These are phyloP conservation scores for Hozukius guyotensis DNA, from an alignment of 2,797 vertebrate species.

Conservation along the genomic window DNA sequence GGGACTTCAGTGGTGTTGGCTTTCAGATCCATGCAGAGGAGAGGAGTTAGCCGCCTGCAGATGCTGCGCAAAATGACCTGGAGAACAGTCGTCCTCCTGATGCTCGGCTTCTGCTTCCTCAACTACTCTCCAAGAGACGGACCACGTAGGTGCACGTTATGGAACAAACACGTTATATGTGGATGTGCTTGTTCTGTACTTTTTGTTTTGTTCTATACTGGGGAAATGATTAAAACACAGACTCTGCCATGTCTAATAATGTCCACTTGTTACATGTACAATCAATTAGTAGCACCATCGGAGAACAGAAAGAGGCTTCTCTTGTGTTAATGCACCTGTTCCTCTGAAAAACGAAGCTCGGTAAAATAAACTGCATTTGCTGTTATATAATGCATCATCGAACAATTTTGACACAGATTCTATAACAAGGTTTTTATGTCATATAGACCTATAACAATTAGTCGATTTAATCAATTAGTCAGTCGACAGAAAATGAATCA, in stretches of 20 bases:
- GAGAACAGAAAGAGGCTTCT: background rate
- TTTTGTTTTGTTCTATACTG: constrained; percentile 3
- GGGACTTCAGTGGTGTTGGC: constrained; percentile 81
- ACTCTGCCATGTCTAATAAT: background rate
- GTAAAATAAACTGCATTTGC: background rate
- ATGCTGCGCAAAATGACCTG: constrained; percentile 75
- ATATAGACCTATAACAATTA: background rate
- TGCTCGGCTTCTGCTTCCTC: constrained; percentile 81
- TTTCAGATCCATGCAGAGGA: constrained; percentile 79
- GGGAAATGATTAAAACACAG: background rate
- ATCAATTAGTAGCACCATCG: background rate
- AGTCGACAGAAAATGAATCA: too few relatives aligned
- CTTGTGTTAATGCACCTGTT: constrained; percentile 2
- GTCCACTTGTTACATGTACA: background rate
- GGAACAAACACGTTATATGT: background rate
- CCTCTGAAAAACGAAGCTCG: background rate
- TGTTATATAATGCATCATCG: background rate
- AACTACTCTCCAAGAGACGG: constrained; percentile 84
- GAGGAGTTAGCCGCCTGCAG: constrained; percentile 70
- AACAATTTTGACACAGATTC: background rate
- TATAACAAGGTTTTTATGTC: background rate
- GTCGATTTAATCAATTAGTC: background rate
- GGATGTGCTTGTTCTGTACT: constrained; percentile 1
- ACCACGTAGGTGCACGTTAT: constrained; percentile 64
- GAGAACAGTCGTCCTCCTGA: constrained; percentile 74